Evolutionary conservation across 2,113 vertebrate species (phyloP), one percentile per base, ranked within the genome.

Genomic region (Semnornis frantzii): DNA sequence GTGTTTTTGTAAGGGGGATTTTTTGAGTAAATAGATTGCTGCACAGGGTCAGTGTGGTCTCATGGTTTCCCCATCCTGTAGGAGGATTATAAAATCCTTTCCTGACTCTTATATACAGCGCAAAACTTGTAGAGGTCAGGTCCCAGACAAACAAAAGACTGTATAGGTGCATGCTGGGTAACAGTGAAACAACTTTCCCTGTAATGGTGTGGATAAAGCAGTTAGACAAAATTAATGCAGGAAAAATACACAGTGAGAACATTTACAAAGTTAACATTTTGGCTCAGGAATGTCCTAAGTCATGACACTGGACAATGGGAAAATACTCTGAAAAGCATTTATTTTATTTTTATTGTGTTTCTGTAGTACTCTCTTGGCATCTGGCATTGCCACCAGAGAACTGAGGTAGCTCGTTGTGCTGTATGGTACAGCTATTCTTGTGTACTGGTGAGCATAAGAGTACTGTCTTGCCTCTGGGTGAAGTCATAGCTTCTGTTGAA

Each of bases 391-490:
- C 58, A 42, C 28, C 55, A 70, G 27, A 60, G 39, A 87, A 30
- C 10, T 65, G 60, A 82, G 20, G 31, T 18, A 44, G 25, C 21
- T 11, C 73, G 13, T 37, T 87, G 63, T 72, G 27, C 44, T 70
- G 2, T 15, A 54, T 8, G 8, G 48, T 74, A 70, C 65, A 50
- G n/a, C 30, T 86, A 30, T 82, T 90, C 88, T 84, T 42, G 57
- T 55, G 84, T 82, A 14, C 55, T 57, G 13, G 37, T 71, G 66
- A 92, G 25, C 11, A 5, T 28, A 82, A 76, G 25, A 76, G 19
- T 31, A 50, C 68, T 82, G 16, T 87, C 76, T 91, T 87, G 89
- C 89, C 85, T 94, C 87, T 92, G 64, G 57, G 69, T 90, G 76
- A 93, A 95, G n/a, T 87, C 71, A 65, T 44, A 82, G 46, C 59